Conservation (phyloP, 2,888 invertebrate species). For the Germaria angustata region DNA sequence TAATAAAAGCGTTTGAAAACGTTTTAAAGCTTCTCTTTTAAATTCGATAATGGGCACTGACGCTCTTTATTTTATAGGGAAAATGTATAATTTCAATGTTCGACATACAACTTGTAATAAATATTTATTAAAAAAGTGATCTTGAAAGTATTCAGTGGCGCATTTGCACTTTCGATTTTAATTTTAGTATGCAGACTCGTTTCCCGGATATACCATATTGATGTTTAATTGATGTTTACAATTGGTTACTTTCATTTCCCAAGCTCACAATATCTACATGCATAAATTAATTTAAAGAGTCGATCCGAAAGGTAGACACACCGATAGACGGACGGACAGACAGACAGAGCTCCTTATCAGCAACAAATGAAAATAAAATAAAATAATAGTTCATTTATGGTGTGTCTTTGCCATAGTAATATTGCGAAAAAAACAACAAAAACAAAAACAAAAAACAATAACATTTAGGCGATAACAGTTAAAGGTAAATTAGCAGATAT, state of each 20-base stretch:
- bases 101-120: slow-evolving; percentile 13
- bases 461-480: not conserved
- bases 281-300: not conserved
- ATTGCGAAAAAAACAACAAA: slow-evolving; percentile 5
- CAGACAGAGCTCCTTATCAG: slow-evolving; percentile 28
- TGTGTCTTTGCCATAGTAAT: slow-evolving; percentile 9
- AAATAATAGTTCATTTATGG: not conserved
- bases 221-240: slow-evolving; percentile 10
- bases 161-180: not conserved
- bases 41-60: not conserved
- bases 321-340: not conserved
- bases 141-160: not conserved
- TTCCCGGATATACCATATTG: slow-evolving; percentile 33
- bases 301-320: no score
- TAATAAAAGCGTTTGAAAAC: slow-evolving; percentile 12
- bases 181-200: slow-evolving; percentile 42
- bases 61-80: not conserved
- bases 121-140: not conserved
- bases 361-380: not conserved
- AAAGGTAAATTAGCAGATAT: slow-evolving; percentile 12
- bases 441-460: not conserved
- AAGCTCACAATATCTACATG: not conserved
- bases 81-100: not conserved
- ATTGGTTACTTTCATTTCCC: slow-evolving; percentile 38
- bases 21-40: not conserved